phyloP scores from a whole-genome alignment of 2,797 vertebrate species.

The Chrysolophus pictus region DNA sequence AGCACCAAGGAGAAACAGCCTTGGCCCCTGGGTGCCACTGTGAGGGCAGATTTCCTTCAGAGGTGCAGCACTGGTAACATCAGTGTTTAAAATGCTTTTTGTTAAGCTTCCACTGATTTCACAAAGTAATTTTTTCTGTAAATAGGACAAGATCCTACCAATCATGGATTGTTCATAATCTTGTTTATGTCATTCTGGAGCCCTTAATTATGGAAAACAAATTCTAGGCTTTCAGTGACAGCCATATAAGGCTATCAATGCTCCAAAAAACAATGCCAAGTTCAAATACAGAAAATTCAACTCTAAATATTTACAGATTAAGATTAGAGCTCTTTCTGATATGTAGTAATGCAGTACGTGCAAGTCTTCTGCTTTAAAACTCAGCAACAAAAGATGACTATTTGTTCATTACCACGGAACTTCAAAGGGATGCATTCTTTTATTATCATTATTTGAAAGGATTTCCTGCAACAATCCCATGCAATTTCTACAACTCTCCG shows the following conservation, averaged over 20 bases:
- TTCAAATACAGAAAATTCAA: background rate
- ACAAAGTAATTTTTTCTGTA: background rate
- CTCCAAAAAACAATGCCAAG: background rate
- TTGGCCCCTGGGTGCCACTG: rapidly evolving
- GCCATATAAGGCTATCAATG: background rate
- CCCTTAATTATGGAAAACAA: background rate
- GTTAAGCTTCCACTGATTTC: background rate
- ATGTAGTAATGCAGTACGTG: background rate
- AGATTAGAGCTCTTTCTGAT: background rate
- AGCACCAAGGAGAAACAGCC: rapidly evolving
- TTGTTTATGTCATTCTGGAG: background rate
- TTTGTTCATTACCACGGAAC: background rate
- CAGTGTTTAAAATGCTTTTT: background rate
- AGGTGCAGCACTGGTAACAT: background rate
- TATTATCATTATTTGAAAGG: background rate
- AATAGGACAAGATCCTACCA: background rate
- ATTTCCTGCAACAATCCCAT: background rate
- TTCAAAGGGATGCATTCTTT: background rate
- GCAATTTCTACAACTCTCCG: background rate
- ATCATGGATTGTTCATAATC: background rate
- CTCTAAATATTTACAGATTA: background rate
- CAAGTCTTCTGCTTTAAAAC: background rate
- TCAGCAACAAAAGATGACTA: background rate
- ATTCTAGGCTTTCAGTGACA: background rate
- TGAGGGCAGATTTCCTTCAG: background rate